These are phyloP conservation scores for Latrodectus geometricus DNA, from an alignment of 1,140 invertebrate genomes.

Conservation along the genomic window DNA sequence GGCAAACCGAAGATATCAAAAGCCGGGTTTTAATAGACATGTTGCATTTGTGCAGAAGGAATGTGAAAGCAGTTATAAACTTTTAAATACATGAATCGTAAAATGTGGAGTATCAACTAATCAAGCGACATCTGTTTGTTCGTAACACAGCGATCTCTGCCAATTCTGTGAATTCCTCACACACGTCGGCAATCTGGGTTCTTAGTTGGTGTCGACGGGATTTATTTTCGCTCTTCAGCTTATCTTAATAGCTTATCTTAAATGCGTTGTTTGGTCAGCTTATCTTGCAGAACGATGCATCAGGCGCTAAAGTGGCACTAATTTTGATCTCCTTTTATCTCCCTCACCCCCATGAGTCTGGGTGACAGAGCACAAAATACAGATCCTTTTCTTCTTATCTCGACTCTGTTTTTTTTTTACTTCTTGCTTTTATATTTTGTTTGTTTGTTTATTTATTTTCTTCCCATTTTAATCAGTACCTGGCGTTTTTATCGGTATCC, in stretches of 20 bases:
- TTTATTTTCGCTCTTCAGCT: constrained; percentile 39
- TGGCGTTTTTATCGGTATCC: constrained; percentile 17
- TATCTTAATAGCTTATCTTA: constrained; percentile 31
- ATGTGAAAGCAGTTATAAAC: no score
- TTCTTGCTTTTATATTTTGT: neutral
- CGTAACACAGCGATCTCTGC: no score
- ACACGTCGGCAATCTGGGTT: no score
- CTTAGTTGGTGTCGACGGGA: neutral
- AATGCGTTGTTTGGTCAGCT: constrained; percentile 41
- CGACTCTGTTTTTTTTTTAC: neutral
- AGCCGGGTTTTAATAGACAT: no score
- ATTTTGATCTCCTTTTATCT: constrained; percentile 47
- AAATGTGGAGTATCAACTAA: no score
- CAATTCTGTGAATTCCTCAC: no score
- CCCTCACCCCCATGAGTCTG: neutral
- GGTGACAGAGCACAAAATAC: constrained; percentile 54
- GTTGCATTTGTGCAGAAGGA: no score
- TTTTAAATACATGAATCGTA: no score
- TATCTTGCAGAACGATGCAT: neutral
- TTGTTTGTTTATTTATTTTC: constrained; percentile 12
- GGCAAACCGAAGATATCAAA: no score
- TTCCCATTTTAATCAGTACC: constrained; percentile 26
- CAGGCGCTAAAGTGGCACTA: constrained; percentile 39
- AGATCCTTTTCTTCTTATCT: constrained; percentile 11
- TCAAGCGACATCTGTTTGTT: no score